These are phyloP conservation scores for Patella pellucida DNA, from an alignment of 2,888 invertebrate species.

Conservation along the genomic window DNA sequence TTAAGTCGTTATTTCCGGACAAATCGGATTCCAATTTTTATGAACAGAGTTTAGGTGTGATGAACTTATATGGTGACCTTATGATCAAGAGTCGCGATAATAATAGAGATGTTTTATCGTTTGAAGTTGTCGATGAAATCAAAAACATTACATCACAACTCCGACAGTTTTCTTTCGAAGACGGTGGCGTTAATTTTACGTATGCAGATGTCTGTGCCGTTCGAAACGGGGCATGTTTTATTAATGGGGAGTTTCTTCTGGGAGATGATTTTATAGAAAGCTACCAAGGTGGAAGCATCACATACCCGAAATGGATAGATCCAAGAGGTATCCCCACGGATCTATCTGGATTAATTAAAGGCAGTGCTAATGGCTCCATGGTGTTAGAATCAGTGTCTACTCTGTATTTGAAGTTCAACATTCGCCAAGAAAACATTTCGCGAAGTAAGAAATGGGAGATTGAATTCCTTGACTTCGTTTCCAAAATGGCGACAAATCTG, in stretches of 20 bases:
- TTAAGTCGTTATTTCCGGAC: constrained; percentile 39
- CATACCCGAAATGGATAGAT: constrained; percentile 30
- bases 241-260: constrained; percentile 18
- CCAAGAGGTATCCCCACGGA: background rate
- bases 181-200: constrained; percentile 10
- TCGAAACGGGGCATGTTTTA: constrained; percentile 16
- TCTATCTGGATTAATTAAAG: background rate
- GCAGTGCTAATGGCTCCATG: background rate
- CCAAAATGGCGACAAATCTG: constrained; percentile 16
- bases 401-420: constrained; percentile 30
- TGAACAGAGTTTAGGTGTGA: constrained; percentile 25
- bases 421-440: constrained; percentile 26
- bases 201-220: constrained; percentile 30
- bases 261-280: constrained; percentile 6
- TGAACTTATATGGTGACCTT: constrained; percentile 35
- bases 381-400: constrained; percentile 26
- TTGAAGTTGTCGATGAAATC: constrained; percentile 28
- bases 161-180: constrained; percentile 14
- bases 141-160: constrained; percentile 18
- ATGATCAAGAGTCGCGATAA: constrained; percentile 29
- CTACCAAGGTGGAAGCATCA: constrained; percentile 7
- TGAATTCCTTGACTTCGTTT: constrained; percentile 23
- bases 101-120: constrained; percentile 28
- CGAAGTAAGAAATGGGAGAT: constrained; percentile 36
- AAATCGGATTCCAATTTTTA: constrained; percentile 34